Conservation (phyloP, 2,797 vertebrate genomes). For the Rhabdophis nuchalis region DNA sequence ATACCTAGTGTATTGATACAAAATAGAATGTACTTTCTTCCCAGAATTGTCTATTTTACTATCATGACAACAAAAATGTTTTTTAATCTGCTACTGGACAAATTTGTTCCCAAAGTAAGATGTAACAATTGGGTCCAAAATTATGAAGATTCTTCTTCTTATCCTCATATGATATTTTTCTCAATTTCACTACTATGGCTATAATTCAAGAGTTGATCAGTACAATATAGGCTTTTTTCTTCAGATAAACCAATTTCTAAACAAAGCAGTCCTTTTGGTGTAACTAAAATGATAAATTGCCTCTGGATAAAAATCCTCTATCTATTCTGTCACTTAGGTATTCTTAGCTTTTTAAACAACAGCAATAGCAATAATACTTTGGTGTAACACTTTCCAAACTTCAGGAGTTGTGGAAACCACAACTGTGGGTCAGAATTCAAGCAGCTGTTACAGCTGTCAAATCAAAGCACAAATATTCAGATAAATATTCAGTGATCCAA, state of each 20-base stretch:
- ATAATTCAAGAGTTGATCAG: background rate
- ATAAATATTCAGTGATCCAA: background rate
- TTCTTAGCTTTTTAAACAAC: background rate
- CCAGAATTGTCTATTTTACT: background rate
- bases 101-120: background rate
- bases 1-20: background rate
- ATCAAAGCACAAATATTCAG: background rate
- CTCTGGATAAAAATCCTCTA: background rate
- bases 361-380: fast-evolving
- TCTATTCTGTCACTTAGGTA: background rate
- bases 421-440: background rate
- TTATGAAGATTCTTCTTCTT: background rate
- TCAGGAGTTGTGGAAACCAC: fast-evolving
- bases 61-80: background rate
- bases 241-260: background rate
- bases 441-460: background rate
- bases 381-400: background rate
- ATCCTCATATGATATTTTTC: background rate
- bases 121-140: background rate
- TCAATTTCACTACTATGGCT: background rate
- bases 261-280: background rate
- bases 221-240: background rate
- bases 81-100: background rate
- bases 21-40: background rate
- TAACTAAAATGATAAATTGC: background rate